A percentile compares a stretch with the other conserved stretches of the same genome.
phyloP scores from a whole-genome alignment of 2,797 vertebrate species.

The Gastrophryne carolinensis region DNA sequence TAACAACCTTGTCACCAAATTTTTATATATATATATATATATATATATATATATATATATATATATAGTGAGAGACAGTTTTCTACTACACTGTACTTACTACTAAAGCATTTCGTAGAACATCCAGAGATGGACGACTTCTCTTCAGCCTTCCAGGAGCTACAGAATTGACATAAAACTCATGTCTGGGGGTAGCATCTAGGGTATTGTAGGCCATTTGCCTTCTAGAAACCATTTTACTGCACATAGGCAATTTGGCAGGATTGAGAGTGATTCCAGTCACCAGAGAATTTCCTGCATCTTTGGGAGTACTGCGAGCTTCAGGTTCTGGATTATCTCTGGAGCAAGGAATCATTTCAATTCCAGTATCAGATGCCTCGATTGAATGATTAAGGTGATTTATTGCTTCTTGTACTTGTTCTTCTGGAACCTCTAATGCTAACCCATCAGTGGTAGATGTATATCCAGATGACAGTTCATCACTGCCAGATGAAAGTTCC shows the following conservation, averaged over 20 bases:
- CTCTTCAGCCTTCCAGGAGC: slow-evolving; percentile 49
- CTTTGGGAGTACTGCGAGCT: neutral
- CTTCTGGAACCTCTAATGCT: slow-evolving; percentile 21
- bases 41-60: too few relatives aligned
- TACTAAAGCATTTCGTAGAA: slow-evolving; percentile 60
- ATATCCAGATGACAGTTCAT: slow-evolving; percentile 35
- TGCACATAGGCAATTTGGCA: slow-evolving; percentile 41
- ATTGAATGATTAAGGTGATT: slow-evolving; percentile 44
- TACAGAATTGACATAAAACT: slow-evolving; percentile 63
- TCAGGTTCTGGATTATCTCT: neutral
- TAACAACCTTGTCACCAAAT: too few relatives aligned
- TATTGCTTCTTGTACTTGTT: slow-evolving; percentile 35
- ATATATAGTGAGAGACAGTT: neutral
- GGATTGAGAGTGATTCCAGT: slow-evolving; percentile 33
- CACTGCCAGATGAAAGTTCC: slow-evolving; percentile 13
- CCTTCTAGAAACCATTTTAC: slow-evolving; percentile 41
- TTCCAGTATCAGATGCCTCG: slow-evolving; percentile 15
- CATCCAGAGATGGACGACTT: slow-evolving; percentile 64
- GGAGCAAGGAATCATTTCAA: slow-evolving; percentile 37
- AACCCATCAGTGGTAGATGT: slow-evolving; percentile 37
- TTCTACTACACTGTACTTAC: slow-evolving; percentile 50
- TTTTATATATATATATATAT: neutral
- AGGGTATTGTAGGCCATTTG: slow-evolving; percentile 64
- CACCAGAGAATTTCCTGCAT: neutral
- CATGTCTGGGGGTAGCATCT: slow-evolving; percentile 62